Base-by-base conservation (phyloP, 1,140 invertebrate species). In the Sinella curviseta region DNA sequence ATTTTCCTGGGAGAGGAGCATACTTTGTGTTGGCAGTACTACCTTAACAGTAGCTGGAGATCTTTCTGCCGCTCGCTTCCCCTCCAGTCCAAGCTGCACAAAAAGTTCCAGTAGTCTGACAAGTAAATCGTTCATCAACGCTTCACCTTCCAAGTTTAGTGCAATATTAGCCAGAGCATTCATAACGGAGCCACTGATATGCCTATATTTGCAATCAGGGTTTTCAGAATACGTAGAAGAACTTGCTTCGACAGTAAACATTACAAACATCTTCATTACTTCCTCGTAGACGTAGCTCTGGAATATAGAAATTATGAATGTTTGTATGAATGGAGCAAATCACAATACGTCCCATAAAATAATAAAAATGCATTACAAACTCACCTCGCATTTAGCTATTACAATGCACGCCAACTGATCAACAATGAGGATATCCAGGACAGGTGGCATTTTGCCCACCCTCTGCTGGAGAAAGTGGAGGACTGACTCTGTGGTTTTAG, bases 321-420 rank as follows among this genome's bases (percentile, higher is more conserved):
- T 36, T 74, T 30, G 70, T 31, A 74, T 39, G 20, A 48, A 48
- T 12, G 20, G 39, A 48, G 20, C 39, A 48, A 48, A 36, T 36
- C 39, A 12, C 55, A n/a, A n/a, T n/a, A n/a, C n/a, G n/a, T n/a
- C 31, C 31, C 33, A 2, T 28, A 36, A 8, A 30, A 67, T 67
- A 24, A 67, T 81, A 48, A 82, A 76, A 12, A 67, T 4, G 60
- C 12, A 30, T 12, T 24, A 24, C n/a, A 67, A 82, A 82, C 84
- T 83, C 86, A 90, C 89, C 84, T 95, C 93, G 82, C 93, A 94
- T 84, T 95, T 93, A 1, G 95, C 94, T 57, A 99, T 95, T 73
- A 98, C 94, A 92, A 99, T 98, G 85, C 95, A 97, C 14, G 97
- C 97, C 24, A 99, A 88, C 86, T 99, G 97, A 87, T 98, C 96